Evolutionary conservation across 2,888 invertebrate genomes (phyloP), one percentile per base, ranked within the genome.

Genomic region (Chymomyza procnemis): DNA sequence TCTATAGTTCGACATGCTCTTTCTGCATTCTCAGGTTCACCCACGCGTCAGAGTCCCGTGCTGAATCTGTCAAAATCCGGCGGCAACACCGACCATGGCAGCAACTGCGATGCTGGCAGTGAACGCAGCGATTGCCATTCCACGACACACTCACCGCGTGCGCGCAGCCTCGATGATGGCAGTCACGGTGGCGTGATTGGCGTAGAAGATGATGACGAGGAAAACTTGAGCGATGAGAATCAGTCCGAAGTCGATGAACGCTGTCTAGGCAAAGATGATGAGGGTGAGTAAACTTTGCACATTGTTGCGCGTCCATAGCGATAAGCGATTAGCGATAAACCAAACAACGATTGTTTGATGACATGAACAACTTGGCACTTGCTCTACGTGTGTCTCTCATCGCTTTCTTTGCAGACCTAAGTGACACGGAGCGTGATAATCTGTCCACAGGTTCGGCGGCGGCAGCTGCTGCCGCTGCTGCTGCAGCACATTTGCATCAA

Each of bases 31-130:
- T 9, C 78, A 92, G 92, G 79, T 92, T 97, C 97, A 71, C 96
- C 97, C 75, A 96, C 95, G 87, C 96, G 96, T 64, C 96, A 96
- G 92, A 97, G 97, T 94, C 97, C 97, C 73, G 97, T 97, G 78
- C 92, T 97, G 87, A 97, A 97, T 92, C 93, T 97, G 68, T 97
- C 97, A 64, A 97, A 97, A 92, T 96, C 96, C 66, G 96, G 96
- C 63, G 95, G 92, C 88, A 95, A 90, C 64, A 90, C 90, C 48
- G 90, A 95, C 72, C 96, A 95, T 76, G 96, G 96, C 87, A 90
- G 92, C 86, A 91, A 90, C 30, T 95, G 94, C 71, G 90, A 92
- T 86, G 91, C 90, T n/a, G 95, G 94, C 71, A 93, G 93, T 77
- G 94, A 94, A 78, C 92, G 92, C 26, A 94, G 93, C 75, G 92